A percentile compares a stretch with the other conserved stretches of the same genome.
These are phyloP conservation scores for Drosophila sordidapex DNA, from an alignment of 2,888 invertebrate species.

Conservation along the genomic window DNA sequence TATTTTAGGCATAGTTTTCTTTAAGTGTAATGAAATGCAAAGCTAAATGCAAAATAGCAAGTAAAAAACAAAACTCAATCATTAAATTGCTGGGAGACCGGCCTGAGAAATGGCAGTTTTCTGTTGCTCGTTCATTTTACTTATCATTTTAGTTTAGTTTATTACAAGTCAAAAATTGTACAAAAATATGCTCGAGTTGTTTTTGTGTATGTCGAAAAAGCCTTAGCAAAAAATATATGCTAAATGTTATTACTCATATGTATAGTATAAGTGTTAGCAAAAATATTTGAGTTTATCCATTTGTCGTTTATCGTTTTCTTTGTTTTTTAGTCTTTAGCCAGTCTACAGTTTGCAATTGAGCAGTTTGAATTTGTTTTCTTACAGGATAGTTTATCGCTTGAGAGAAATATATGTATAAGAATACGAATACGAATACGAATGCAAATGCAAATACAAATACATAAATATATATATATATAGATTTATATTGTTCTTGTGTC, in stretches of 20 bases:
- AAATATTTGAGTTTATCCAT: conserved; percentile 54
- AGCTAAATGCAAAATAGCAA: conserved; percentile 60
- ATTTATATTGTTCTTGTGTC: conserved; percentile 78
- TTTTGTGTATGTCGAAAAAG: conserved; percentile 34
- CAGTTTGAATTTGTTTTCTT: conserved; percentile 57
- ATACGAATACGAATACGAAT: conserved; percentile 28
- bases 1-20: conserved; percentile 3
- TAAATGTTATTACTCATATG: conserved; percentile 34
- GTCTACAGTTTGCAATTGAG: conserved; percentile 71
- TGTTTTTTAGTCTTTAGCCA: conserved; percentile 65
- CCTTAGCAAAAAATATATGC: conserved; percentile 49
- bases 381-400: conserved; percentile 41
- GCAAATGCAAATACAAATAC: conserved; percentile 34
- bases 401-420: conserved; percentile 36
- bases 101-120: conserved; percentile 60
- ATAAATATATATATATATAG: conserved; percentile 41
- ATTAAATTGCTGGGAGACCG: conserved; percentile 51
- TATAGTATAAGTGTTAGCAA: conserved; percentile 53
- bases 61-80: conserved; percentile 38
- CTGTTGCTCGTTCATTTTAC: conserved; percentile 26
- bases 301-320: conserved; percentile 22
- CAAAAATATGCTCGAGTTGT: conserved; percentile 44
- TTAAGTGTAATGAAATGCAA: conserved; percentile 52
- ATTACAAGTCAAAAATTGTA: conserved; percentile 28
- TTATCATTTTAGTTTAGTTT: conserved; percentile 15